Percentiles rank a stretch among this genome's conserved stretches.
phyloP scores from a whole-genome alignment of 2,888 invertebrate genomes.

The Merodon equestris region DNA sequence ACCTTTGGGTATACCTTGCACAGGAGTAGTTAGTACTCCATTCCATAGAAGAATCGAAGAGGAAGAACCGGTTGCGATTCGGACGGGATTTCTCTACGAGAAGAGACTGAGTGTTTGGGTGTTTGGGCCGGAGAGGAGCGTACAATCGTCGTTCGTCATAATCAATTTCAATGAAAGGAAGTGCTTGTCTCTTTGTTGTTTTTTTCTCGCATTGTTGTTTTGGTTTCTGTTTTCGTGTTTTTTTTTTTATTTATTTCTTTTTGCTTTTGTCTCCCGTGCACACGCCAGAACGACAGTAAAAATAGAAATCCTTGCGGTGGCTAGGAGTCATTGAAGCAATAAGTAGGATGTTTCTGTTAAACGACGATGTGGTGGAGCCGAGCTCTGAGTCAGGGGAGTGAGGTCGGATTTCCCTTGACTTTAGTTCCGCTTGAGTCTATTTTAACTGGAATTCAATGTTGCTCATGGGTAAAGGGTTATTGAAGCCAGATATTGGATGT shows the following conservation, averaged over 20 bases:
- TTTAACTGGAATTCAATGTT: not conserved
- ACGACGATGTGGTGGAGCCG: no score
- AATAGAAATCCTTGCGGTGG: slow-evolving; percentile 55
- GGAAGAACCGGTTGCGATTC: slow-evolving; percentile 56
- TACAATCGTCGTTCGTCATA: slow-evolving; percentile 60
- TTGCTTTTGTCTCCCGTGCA: not conserved
- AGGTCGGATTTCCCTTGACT: no score
- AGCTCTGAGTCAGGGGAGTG: no score
- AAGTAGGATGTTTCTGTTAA: no score
- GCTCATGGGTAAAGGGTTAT: no score
- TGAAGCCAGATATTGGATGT: no score
- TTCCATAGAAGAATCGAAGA: not conserved
- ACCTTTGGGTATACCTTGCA: slow-evolving; percentile 19
- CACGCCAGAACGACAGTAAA: slow-evolving; percentile 38
- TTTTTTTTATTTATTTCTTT: no score
- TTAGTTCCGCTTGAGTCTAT: not conserved
- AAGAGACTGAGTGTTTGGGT: no score
- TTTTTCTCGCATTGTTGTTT: not conserved
- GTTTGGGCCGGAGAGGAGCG: not conserved
- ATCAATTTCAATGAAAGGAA: slow-evolving; percentile 67
- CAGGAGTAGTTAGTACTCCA: not conserved
- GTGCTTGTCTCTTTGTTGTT: slow-evolving; percentile 42
- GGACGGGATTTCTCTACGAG: slow-evolving; percentile 31
- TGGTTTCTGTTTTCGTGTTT: not conserved
- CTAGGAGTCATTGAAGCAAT: not conserved